Percentiles rank a stretch among this genome's conserved stretches.
These are phyloP conservation scores for Poeciliopsis presidionis DNA, from an alignment of 2,797 vertebrate genomes.

Conservation along the genomic window DNA sequence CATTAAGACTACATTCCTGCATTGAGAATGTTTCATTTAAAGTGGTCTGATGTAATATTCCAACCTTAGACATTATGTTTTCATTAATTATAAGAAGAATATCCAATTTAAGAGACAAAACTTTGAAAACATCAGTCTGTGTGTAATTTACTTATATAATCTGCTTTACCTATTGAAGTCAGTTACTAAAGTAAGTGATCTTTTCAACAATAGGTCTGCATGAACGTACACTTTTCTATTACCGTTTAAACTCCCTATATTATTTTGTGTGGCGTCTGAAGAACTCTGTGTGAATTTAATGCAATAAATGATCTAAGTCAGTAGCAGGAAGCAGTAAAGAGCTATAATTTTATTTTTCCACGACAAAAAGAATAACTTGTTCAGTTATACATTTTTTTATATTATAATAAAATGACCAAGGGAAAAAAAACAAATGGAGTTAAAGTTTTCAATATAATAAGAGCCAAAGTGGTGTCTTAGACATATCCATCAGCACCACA, in stretches of 20 bases:
- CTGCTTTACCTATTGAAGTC: not conserved
- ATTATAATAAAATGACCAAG: not conserved
- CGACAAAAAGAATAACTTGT: not conserved
- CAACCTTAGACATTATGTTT: not conserved
- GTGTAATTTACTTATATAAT: not conserved
- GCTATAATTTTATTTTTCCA: too few species aligned
- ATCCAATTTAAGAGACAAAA: not conserved
- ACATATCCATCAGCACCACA: not conserved
- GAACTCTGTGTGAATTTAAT: not conserved
- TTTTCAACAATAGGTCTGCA: not conserved
- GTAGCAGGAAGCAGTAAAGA: not conserved
- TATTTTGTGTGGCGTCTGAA: not conserved
- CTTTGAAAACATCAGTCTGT: not conserved
- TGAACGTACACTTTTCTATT: not conserved
- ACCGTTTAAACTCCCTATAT: not conserved
- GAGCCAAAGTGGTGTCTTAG: not conserved
- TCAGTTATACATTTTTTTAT: not conserved
- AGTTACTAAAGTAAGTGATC: not conserved
- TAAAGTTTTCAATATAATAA: not conserved
- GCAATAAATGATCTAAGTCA: not conserved
- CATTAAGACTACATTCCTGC: not conserved
- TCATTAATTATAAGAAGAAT: not conserved
- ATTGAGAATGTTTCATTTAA: not conserved
- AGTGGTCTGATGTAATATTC: not conserved
- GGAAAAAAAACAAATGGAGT: not conserved